These are phyloP conservation scores for Odiellus spinosus DNA, from an alignment of 2,888 invertebrate species.

Conservation along the genomic window DNA sequence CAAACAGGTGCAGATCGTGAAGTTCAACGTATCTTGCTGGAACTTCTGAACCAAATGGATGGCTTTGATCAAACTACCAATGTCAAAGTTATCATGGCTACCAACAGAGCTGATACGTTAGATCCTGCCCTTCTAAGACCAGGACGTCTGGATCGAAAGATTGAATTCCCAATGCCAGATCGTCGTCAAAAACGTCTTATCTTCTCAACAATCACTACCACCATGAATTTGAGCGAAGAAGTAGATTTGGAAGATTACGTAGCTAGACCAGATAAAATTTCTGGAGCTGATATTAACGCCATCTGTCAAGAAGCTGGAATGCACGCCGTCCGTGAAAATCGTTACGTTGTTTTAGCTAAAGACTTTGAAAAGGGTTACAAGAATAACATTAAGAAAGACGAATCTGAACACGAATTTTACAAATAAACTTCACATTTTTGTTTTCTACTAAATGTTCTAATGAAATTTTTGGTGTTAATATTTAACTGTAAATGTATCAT, in stretches of 20 bases:
- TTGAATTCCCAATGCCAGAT: constrained; percentile 96
- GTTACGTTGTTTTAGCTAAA: constrained; percentile 95
- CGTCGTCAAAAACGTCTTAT: constrained; percentile 77
- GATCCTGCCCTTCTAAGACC: constrained; percentile 93
- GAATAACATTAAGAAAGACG: constrained; percentile 98
- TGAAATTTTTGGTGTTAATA: too few species aligned
- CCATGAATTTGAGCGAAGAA: constrained; percentile 95
- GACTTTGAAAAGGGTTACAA: constrained; percentile 99
- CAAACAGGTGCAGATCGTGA: constrained; percentile 97
- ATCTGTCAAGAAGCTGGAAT: constrained; percentile 99
- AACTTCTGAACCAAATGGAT: constrained; percentile 98
- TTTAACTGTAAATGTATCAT: too few species aligned
- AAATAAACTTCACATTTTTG: constrained; percentile 45
- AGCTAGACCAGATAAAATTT: constrained; percentile 93
- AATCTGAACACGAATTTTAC: constrained; percentile 98
- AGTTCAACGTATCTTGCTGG: constrained; percentile 91
- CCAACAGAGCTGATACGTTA: constrained; percentile 90
- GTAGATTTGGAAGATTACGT: constrained; percentile 98
- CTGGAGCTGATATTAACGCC: constrained; percentile 98
- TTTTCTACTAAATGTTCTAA: too few species aligned
- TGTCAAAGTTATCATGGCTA: constrained; percentile 96
- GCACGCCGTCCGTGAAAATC: constrained; percentile 98
- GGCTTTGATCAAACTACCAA: constrained; percentile 99
- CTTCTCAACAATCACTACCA: constrained; percentile 91
- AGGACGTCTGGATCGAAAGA: constrained; percentile 93